Evolutionary conservation across 2,888 invertebrate species (phyloP).

Genomic region (Meandrusa payeni): DNA sequence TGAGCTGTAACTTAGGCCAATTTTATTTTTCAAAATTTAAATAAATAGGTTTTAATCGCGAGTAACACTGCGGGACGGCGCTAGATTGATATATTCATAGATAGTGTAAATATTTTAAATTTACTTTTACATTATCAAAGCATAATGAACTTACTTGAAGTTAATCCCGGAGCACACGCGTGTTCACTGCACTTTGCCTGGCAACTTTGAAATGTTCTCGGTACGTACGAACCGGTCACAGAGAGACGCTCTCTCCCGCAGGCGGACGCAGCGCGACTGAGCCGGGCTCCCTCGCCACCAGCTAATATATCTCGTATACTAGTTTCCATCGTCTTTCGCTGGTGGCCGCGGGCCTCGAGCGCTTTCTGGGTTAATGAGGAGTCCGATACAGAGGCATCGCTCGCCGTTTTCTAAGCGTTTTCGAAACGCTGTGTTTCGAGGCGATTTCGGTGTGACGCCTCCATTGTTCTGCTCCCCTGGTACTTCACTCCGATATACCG

Average conservation of each 20-base stretch:
- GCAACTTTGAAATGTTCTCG: constrained; percentile 9
- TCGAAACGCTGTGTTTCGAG: constrained; percentile 56
- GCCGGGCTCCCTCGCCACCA: constrained; percentile 33
- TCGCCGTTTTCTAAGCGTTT: constrained; percentile 73
- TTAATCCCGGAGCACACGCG: constrained; percentile 31
- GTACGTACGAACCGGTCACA: constrained; percentile 17
- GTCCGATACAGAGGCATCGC: constrained; percentile 48
- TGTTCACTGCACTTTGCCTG: constrained; percentile 31
- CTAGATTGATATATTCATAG: no score
- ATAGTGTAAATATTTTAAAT: no score
- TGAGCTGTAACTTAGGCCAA: no score
- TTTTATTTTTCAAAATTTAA: no score
- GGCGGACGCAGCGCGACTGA: constrained; percentile 35
- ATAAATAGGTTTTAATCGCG: no score
- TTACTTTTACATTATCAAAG: no score
- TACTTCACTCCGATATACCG: no score
- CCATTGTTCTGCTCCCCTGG: constrained; percentile 58
- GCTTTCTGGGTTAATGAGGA: constrained; percentile 79
- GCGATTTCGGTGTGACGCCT: constrained; percentile 23
- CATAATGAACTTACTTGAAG: constrained; percentile 19
- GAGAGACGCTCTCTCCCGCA: constrained; percentile 29
- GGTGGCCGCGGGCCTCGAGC: constrained; percentile 53
- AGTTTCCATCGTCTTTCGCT: constrained; percentile 77
- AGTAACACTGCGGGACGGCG: no score
- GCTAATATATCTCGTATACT: constrained; percentile 75